Conservation (phyloP, 2,113 vertebrate species). For the Chloebia gouldiae region DNA sequence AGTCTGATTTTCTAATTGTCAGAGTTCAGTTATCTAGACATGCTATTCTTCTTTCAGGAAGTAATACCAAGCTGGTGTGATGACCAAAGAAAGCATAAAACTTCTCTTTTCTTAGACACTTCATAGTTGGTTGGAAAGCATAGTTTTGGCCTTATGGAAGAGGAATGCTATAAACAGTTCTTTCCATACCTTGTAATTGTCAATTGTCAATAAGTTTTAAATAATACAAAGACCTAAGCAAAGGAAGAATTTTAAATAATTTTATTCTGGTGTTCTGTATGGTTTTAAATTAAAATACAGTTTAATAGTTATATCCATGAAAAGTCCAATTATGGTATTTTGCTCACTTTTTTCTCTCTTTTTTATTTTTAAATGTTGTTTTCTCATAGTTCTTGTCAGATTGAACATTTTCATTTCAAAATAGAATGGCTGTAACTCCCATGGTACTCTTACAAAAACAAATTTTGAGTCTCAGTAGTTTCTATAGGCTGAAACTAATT, state of each 20-base stretch:
- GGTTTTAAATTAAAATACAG: neutral
- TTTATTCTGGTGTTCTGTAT: neutral
- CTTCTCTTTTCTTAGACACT: neutral
- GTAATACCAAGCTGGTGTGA: slow-evolving; percentile 18
- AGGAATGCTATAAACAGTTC: neutral
- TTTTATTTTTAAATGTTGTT: neutral
- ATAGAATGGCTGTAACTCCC: neutral
- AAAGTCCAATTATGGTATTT: neutral
- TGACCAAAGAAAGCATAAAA: neutral
- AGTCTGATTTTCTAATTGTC: slow-evolving; percentile 4
- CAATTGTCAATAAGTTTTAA: neutral
- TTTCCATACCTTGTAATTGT: neutral
- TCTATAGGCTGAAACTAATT: neutral
- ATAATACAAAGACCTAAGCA: neutral
- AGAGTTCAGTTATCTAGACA: neutral
- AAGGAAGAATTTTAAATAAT: neutral
- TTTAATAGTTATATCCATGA: neutral
- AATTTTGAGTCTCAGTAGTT: neutral
- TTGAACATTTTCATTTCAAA: neutral
- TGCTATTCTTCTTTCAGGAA: neutral
- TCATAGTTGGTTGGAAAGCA: neutral
- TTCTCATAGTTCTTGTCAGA: neutral
- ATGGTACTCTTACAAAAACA: neutral
- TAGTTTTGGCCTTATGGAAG: neutral
- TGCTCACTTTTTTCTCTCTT: neutral